Base-by-base conservation (phyloP, 2,888 invertebrate genomes). In the Furcula furcula region DNA sequence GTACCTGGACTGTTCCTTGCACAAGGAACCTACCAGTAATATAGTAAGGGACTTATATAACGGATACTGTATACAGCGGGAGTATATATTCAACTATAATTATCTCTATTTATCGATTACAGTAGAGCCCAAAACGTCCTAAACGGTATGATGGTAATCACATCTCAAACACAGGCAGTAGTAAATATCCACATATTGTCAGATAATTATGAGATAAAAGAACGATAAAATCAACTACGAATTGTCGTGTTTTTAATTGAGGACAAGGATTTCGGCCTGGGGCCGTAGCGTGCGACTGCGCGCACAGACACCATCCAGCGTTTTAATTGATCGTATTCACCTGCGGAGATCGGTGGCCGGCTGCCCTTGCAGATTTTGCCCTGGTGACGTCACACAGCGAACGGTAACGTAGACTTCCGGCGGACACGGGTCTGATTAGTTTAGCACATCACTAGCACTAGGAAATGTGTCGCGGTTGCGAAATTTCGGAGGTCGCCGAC, bases 361-460 rank as follows among this genome's bases (percentile, higher is more conserved):
- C 55, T 62, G 70, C 65, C 67, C 70, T 72, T 63, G 62, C 43
- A 37, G 53, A 47, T 46, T 48, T 51, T 55, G 57, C 46, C 57
- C 53, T 61, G 52, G 46, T 58, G 61, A 58, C 57, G 64, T 66
- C 48, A 58, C 41, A 41, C 36, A 31, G 56, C 57, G 41, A 48
- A 56, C 65, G 60, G 49, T 55, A 55, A 51, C 58, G 37, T 57
- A 60, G 59, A 72, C 68, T 69, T 74, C 77, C 72, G 65, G 49
- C 65, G 68, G 66, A 64, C 62, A 56, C 50, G 40, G 46, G 40
- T 57, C 60, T 47, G 50, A 61, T 65, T 55, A 64, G 60, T 59
- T 78, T 69, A 66, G 64, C 78, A 81, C 79, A 76, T 66, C 85
- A 84, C 84, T 76, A 76, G 56, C 84, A 86, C 86, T 74, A 75